Base-by-base conservation (phyloP, 2,888 invertebrate genomes). In the Holacanthella duospinosa region DNA sequence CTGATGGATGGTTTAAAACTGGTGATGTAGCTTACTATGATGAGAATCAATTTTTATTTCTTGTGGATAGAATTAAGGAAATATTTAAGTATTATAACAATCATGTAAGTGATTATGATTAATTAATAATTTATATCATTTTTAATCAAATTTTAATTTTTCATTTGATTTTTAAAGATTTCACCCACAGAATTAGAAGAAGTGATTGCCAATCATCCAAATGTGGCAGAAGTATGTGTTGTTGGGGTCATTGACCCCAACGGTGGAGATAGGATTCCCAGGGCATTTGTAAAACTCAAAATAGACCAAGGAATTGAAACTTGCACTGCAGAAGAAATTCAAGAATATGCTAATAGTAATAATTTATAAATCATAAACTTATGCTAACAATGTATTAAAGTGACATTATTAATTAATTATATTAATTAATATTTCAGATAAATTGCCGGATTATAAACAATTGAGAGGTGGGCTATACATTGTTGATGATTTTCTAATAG, bases 61-160 rank as follows among this genome's bases (percentile, higher is more conserved):
- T 72, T 19, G 66, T 70, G n/a, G 71, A 70, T 57, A 59, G 71
- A 24, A 70, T 72, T 60, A 72, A 72, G 62, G 71, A 72, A 57
- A 70, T 68, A 4, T 71, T 71, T 65, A 72, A 72, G 54, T 72
- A 72, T 54, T 71, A 68, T 48, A 70, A 70, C 21, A 71, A 68
- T 48, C 71, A 71, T 60, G 67, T 71, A 66, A 66, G 62, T 25
- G 2, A 28, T 27, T 21, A 25, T 12, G 9, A 56, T 6, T n/a
- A 9, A 16, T 36, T 36, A 16, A 36, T 36, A 36, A 9, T 9
- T 9, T 36, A 36, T 36, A 36, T 36, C 16, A 36, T 24, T 12
- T 53, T 53, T 53, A 55, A 26, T 25, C 12, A 25, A 27, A 9
- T 24, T 12, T 55, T 6, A 55, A 55, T 25, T 26, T 21, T 21